Base-by-base conservation (phyloP, 2,888 invertebrate genomes). In the Epinotia nisella region DNA sequence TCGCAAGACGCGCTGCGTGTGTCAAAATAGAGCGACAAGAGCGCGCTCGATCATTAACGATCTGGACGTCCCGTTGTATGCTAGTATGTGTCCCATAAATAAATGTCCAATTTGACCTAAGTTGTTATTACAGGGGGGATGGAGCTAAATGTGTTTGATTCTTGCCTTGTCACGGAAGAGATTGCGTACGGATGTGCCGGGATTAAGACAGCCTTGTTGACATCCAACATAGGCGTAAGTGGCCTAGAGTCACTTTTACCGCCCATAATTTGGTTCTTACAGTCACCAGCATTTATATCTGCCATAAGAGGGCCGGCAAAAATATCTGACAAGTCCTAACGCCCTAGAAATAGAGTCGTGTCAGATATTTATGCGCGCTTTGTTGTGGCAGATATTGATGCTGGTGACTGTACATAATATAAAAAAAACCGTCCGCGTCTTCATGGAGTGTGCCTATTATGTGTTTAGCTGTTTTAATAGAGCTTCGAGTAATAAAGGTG, bases 101-200 rank as follows among this genome's bases (percentile, higher is more conserved):
- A n/a, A 13, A 49, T 49, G 49, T 49, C n/a, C 49, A 49, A 15
- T n/a, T 15, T 24, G 35, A 71, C 10, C 19, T 53, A 21, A 71
- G 69, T 59, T 70, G 76, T 76, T 76, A 76, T 90, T 89, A 71
- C 90, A 90, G 90, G 90, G 82, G 96, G 96, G 39, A 85, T 94
- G 77, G 95, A 93, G 71, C 83, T 95, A 78, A 91, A 93, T 71
- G 90, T 92, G 53, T 87, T 95, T 81, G 94, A 95, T 78, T 87
- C 89, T 69, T 94, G 94, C 77, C 81, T 96, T 56, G 85, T 95
- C 58, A 90, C 91, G 55, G 95, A 96, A 81, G 95, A 96, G 80
- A 79, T 96, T 29, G 93, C 95, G 0, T 96, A 95, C 82, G 96
- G 95, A 29, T 96, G 96, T 83, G 92, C 95, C 49, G 96, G 95